Base-by-base conservation (phyloP, 2,113 vertebrate genomes). In the Myrmophylax atrothorax region DNA sequence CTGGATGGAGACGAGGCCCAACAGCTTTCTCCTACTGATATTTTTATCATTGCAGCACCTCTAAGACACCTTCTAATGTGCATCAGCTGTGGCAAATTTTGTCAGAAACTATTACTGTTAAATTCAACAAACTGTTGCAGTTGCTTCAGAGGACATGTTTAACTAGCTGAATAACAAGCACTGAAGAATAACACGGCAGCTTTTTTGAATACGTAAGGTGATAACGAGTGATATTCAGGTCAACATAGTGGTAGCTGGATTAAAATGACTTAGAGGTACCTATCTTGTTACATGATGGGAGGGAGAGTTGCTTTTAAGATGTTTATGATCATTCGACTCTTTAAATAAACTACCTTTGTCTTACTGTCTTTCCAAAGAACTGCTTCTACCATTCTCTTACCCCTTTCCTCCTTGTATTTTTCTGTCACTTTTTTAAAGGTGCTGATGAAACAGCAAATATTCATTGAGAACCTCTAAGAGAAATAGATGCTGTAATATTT, bases 401-500 rank as follows among this genome's bases (percentile, higher is more conserved):
- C 7, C 4, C 17, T 64, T 85, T 40, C 14, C 47, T 82, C 25
- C 28, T 19, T 69, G 33, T 83, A 22, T 83, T 60, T 92, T 86
- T 73, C 76, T 82, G 23, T 69, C 49, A 31, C 24, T 72, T 49
- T 35, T 84, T 60, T 55, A 28, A 86, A 77, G 79, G 53, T 90
- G 75, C 70, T 91, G 78, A 72, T 42, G 44, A 79, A 95, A 60
- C 29, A 64, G 58, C 64, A 70, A n/a, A 55, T 87, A 67, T 1
- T 84, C 52, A 28, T 14, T 67, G 52, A 67, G 50, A n/a, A 50
- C 35, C n/a, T 70, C 19, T 81, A 35, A 84, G 56, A 88, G 60
- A 85, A 95, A 93, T 46, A 64, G 38, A 35, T 67, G 49, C 84
- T 92, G 81, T 94, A 95, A 91, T 94, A 64, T 81, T 84, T 95